Evolutionary conservation across 2,113 vertebrate genomes (phyloP).

Genomic region (Podocnemis expansa): DNA sequence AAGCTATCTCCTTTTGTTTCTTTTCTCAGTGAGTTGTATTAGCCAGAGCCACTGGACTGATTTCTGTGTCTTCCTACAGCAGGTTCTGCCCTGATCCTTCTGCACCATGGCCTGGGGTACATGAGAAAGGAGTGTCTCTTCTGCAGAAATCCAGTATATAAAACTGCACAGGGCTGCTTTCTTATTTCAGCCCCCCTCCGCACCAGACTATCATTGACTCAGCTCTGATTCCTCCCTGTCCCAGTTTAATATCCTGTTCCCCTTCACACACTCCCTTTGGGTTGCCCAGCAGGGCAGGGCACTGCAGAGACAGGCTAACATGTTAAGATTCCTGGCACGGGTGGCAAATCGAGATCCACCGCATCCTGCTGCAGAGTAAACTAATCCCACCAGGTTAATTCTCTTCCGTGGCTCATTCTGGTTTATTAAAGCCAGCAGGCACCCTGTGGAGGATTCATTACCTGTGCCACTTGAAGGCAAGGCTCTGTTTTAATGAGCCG

Average conservation of each 20-base stretch:
- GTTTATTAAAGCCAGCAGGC: slow-evolving; percentile 76
- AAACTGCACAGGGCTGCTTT: not conserved
- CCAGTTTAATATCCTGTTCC: not conserved
- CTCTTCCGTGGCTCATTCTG: slow-evolving; percentile 72
- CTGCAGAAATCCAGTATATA: not conserved
- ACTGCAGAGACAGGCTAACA: not conserved
- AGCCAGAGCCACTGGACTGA: too few species aligned
- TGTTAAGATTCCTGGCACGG: slow-evolving; percentile 67
- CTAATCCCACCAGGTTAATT: slow-evolving; percentile 77
- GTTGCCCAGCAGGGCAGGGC: not conserved
- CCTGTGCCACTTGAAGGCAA: slow-evolving; percentile 68
- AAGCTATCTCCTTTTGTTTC: too few species aligned
- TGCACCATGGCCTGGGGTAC: too few species aligned
- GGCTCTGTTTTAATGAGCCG: slow-evolving; percentile 61
- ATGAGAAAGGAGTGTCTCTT: not conserved
- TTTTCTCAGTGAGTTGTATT: too few species aligned
- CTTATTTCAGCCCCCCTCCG: too few species aligned
- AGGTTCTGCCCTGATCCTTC: too few species aligned
- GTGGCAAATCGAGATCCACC: slow-evolving; percentile 25
- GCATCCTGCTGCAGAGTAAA: slow-evolving; percentile 62
- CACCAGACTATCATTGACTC: too few species aligned
- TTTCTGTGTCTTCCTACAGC: too few species aligned
- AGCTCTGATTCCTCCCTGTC: not conserved
- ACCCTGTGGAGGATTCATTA: slow-evolving; percentile 73
- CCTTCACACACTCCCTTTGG: not conserved